Base-by-base conservation (phyloP, 2,797 vertebrate species). In the Enteromius treurensis region DNA sequence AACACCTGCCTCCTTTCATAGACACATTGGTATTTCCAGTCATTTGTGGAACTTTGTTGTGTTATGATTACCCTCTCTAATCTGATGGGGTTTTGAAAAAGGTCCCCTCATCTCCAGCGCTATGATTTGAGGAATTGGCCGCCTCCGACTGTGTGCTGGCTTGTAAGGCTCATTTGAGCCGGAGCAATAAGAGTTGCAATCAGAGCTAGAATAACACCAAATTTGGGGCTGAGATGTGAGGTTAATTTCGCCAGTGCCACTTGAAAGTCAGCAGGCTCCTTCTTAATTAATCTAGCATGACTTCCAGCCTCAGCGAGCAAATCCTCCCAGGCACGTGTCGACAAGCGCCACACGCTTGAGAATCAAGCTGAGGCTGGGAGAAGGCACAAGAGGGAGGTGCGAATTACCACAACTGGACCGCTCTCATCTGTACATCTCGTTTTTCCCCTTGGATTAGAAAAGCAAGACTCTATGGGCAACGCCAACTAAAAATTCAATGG, bases 231-330 rank as follows among this genome's bases (percentile, higher is more conserved):
- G 86, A 89, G 89, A 93, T 62, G 87, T 85, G 83, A 92, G 88
- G 90, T 91, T 93, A 87, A 94, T 93, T 94, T 91, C 88, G 88
- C 90, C 90, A 86, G 88, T 84, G 89, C 89, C 90, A 91, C 93
- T 94, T 93, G 91, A 94, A 93, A 95, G 94, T 93, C 92, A 94
- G 93, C 93, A 93, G 93, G 93, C 92, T 94, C 89, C 91, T 89
- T 90, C 85, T 91, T 93, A 94, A 94, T 95, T 95, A 95, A 94
- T 93, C 91, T 90, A 92, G 91, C 91, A 91, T 90, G 91, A 92
- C 91, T 92, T 85, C 80, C 85, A 92, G 90, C 55, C 84, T 92
- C 92, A 90, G 91, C 88, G 45, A 90, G 91, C 91, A 90, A 88
- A 90, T 87, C 82, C 80, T 55, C n/a, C 23, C 34, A 79, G 78